phyloP scores from a whole-genome alignment of 2,797 vertebrate genomes.

The Leptatherina wallacei region DNA sequence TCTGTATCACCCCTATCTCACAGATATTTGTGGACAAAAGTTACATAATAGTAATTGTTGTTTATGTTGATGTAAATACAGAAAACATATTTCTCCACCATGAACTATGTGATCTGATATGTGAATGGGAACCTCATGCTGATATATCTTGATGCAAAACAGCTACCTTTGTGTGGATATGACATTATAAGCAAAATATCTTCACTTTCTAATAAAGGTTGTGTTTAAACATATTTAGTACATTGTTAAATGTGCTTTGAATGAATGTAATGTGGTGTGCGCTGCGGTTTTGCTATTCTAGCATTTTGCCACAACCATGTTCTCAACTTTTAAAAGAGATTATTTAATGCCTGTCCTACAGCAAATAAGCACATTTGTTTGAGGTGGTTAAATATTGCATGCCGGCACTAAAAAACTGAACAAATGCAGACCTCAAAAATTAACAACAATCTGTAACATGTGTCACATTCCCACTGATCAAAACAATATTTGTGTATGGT shows the following conservation, averaged over 20 bases:
- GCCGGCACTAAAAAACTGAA: slow-evolving; percentile 31
- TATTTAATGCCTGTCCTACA: slow-evolving; percentile 41
- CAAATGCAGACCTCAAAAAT: slow-evolving; percentile 47
- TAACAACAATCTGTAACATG: slow-evolving; percentile 47
- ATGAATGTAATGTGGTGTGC: slow-evolving; percentile 17
- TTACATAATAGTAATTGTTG: background rate
- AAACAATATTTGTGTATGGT: slow-evolving; percentile 39
- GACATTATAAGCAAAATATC: background rate
- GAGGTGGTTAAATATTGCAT: slow-evolving; percentile 49
- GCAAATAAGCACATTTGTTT: slow-evolving; percentile 60
- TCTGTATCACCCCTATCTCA: background rate
- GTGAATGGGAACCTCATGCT: background rate
- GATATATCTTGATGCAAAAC: background rate
- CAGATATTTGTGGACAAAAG: background rate
- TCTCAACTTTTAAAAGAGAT: slow-evolving; percentile 40
- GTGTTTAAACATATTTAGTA: background rate
- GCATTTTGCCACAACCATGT: slow-evolving; percentile 26
- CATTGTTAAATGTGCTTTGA: slow-evolving; percentile 22
- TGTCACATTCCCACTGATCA: slow-evolving; percentile 33
- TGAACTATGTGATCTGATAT: background rate
- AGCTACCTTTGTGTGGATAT: background rate
- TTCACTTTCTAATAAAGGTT: background rate
- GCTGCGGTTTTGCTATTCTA: slow-evolving; percentile 36
- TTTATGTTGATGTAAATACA: background rate
- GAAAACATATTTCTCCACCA: background rate